Evolutionary conservation across 2,113 vertebrate genomes (phyloP), one percentile per base, ranked within the genome.

Genomic region (Emydocephalus ijimae): DNA sequence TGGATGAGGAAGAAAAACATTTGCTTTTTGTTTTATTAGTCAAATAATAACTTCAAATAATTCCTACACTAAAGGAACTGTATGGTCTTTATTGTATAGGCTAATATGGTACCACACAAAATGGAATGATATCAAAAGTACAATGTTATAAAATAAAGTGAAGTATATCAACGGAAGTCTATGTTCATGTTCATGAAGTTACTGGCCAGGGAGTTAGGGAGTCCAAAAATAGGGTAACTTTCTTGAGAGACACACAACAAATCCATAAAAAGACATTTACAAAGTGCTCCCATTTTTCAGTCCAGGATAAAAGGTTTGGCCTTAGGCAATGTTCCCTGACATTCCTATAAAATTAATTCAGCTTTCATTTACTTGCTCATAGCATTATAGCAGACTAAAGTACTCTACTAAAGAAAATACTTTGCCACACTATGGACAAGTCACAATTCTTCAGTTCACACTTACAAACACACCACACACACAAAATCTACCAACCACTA

Each of bases 321-420:
- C 97, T 89, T 92, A 89, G 93, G 92, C 69, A 95, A 89, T 48
- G 64, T 94, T 96, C 52, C 43, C 69, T 94, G 89, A 89, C 89
- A 92, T 11, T 96, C 93, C 29, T 15, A 91, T 95, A 97, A 96
- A 96, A 94, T 95, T 97, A 95, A 95, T 96, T 96, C 91, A 91
- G 1, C 34, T 96, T 96, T 85, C 94, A 55, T 91, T n/a, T 69
- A 92, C n/a, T 93, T 93, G 43, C 61, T 95, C 15, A 93, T 89
- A 91, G 45, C 26, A 90, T 90, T 61, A 34, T 48, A 92, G 55
- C 45, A 85, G 92, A 29, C 20, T 88, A 93, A 39, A 93, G 20
- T 2, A 11, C 24, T 56, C n/a, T 69, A 24, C 92, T 50, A 50
- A 50, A 50, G 48, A 50, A 50, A 50, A 86, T 45, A 10, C 9